A percentile compares a stretch with the other conserved stretches of the same genome.
Conservation (phyloP, 1,140 invertebrate species). For the Copidosoma floridanum region DNA sequence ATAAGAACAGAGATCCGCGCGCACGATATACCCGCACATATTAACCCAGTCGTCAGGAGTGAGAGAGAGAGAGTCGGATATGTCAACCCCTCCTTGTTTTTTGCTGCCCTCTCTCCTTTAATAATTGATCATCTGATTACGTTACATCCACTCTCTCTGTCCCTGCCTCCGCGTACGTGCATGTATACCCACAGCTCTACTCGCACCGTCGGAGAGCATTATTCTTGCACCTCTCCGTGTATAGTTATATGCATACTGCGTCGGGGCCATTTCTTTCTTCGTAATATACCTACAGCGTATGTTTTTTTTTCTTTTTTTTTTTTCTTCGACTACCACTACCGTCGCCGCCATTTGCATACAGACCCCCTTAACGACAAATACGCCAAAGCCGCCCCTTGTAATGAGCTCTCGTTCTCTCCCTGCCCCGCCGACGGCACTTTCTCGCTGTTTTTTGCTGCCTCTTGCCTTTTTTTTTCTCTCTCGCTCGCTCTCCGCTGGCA, state of each 20-base stretch:
- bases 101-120: constrained; percentile 52
- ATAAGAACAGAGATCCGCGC: neutral
- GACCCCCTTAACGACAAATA: constrained; percentile 55
- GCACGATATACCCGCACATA: neutral
- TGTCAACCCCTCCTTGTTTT: constrained; percentile 57
- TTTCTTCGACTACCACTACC: constrained; percentile 18
- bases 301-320: constrained; percentile 36
- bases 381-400: constrained; percentile 49
- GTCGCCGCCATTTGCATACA: constrained; percentile 53
- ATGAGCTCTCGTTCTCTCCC: constrained; percentile 47
- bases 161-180: constrained; percentile 24
- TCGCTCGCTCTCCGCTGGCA: constrained; percentile 17
- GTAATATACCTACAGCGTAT: too few species aligned
- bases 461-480: constrained; percentile 47
- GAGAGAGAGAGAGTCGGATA: constrained; percentile 34
- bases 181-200: neutral
- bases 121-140: constrained; percentile 58
- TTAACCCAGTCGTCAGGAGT: too few species aligned
- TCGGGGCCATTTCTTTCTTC: constrained; percentile 41
- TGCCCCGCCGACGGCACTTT: constrained; percentile 13
- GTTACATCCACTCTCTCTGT: constrained; percentile 49
- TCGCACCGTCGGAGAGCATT: constrained; percentile 39
- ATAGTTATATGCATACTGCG: too few species aligned
- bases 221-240: constrained; percentile 41
- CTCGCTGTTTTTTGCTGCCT: constrained; percentile 36